phyloP scores from a whole-genome alignment of 2,113 vertebrate species.

The Lipophrys pholis region DNA sequence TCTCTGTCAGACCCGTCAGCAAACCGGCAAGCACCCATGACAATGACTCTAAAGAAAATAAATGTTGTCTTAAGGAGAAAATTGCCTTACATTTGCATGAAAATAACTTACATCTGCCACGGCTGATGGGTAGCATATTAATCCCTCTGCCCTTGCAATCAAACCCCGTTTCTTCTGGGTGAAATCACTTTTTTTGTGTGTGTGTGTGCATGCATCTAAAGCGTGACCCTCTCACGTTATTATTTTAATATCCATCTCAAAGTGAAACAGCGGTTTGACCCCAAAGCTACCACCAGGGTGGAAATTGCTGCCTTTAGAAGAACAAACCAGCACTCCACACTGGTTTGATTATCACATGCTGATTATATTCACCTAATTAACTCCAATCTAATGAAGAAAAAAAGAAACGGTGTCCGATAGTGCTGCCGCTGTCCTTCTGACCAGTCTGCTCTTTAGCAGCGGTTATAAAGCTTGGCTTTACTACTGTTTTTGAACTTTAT shows the following conservation, averaged over 20 bases:
- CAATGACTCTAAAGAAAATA: conserved; percentile 78
- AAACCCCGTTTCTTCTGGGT: conserved; percentile 66
- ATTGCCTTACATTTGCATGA: conserved; percentile 83
- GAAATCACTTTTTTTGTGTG: conserved; percentile 40
- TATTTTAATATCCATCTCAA: conserved; percentile 75
- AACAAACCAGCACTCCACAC: conserved; percentile 59
- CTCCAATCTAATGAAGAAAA: conserved; percentile 60
- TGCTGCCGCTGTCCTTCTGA: conserved; percentile 16
- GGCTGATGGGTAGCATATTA: conserved; percentile 76
- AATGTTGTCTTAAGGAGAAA: conserved; percentile 79
- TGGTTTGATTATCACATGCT: conserved; percentile 69
- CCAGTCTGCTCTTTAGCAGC: conserved; percentile 29
- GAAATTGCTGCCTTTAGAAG: conserved; percentile 62
- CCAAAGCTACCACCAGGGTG: conserved; percentile 53
- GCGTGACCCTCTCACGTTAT: conserved; percentile 69
- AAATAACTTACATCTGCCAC: conserved; percentile 81
- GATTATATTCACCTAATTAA: conserved; percentile 75
- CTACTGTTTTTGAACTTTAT: background rate
- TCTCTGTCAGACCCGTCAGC: conserved; percentile 54
- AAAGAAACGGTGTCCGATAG: conserved; percentile 14
- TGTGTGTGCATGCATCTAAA: conserved; percentile 43
- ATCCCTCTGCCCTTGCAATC: conserved; percentile 69
- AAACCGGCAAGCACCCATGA: conserved; percentile 55
- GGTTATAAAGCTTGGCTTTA: conserved; percentile 2
- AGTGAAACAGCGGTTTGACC: conserved; percentile 67